phyloP scores from a whole-genome alignment of 1,140 invertebrate genomes.

The Bombus fervidus region DNA sequence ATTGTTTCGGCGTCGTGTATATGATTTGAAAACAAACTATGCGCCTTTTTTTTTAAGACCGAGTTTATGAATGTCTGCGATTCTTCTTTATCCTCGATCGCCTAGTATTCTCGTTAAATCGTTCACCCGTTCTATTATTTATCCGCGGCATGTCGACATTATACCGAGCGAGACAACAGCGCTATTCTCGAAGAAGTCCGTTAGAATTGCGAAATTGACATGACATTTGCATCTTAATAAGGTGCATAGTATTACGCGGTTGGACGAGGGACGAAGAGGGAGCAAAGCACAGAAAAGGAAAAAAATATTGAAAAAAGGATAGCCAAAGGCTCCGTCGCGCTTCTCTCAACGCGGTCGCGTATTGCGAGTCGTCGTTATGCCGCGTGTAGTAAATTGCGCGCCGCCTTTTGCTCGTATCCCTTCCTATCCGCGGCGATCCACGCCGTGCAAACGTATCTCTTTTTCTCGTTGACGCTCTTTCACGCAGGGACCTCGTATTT shows the following conservation, averaged over 20 bases:
- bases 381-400: constrained; percentile 18
- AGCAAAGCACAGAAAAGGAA: not conserved
- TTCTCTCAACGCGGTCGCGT: constrained; percentile 2
- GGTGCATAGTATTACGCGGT: constrained; percentile 46
- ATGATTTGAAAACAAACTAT: constrained; percentile 11
- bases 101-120: constrained; percentile 10
- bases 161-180: constrained; percentile 17
- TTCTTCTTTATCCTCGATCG: not conserved
- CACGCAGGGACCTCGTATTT: constrained; percentile 16
- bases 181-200: constrained; percentile 42
- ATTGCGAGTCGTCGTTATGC: not conserved
- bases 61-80: not conserved
- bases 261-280: constrained; percentile 26
- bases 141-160: constrained; percentile 49
- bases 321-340: constrained; percentile 35
- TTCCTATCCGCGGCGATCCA: not conserved
- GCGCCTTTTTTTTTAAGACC: not conserved
- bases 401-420: constrained; percentile 11
- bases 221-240: constrained; percentile 73
- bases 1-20: not conserved
- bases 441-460: not conserved
- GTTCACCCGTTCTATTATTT: constrained; percentile 44
- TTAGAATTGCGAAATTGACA: constrained; percentile 62
- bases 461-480: not conserved
- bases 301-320: constrained; percentile 30